Evolutionary conservation across 2,113 vertebrate species (phyloP).

Genomic region (Crotalus helleri): DNA sequence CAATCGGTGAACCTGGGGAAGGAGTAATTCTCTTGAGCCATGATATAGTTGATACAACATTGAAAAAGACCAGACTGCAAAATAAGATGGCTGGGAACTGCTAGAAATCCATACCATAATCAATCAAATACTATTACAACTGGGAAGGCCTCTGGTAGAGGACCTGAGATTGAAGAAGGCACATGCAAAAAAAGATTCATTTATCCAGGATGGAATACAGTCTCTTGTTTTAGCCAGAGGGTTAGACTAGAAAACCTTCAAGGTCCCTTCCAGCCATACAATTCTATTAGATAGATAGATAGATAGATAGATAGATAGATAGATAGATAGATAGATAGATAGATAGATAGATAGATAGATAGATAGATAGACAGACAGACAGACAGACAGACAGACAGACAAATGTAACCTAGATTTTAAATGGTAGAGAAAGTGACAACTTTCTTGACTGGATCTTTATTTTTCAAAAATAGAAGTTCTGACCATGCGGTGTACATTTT

Average conservation of each 20-base stretch:
- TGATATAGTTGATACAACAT: background rate
- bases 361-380: background rate
- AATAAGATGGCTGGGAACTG: background rate
- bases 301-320: too few species aligned
- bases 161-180: background rate
- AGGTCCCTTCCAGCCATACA: too few species aligned
- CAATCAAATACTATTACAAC: background rate
- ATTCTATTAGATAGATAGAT: too few species aligned
- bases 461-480: conserved; percentile 45
- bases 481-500: conserved; percentile 42
- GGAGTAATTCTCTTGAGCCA: background rate
- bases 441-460: conserved; percentile 1
- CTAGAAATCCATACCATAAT: background rate
- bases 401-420: background rate
- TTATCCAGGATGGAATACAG: too few species aligned
- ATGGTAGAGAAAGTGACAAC: background rate
- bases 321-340: too few species aligned
- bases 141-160: background rate
- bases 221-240: too few species aligned
- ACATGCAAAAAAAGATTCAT: too few species aligned
- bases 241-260: too few species aligned
- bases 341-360: too few species aligned
- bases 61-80: background rate
- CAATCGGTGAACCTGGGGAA: background rate
- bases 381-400: too few species aligned